Evolutionary conservation across 2,797 vertebrate genomes (phyloP), one percentile per base, ranked within the genome.

Genomic region (Columba guinea): DNA sequence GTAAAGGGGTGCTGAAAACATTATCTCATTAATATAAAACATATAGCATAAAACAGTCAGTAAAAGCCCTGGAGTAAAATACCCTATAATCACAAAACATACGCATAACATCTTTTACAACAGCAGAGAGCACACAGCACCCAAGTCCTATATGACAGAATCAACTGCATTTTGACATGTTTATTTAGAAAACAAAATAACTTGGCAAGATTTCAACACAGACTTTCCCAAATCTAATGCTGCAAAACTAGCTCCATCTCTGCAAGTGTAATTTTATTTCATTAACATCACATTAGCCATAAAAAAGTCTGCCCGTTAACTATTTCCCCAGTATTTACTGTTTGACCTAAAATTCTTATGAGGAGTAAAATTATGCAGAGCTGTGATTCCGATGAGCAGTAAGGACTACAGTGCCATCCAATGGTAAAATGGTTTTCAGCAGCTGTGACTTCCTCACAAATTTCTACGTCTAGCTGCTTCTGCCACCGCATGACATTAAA

Each of bases 341-440:
- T 28, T 84, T 75, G 48, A 84, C 44, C 70, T 84, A 39, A 95
- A 94, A 83, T 37, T 68, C 65, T 60, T 53, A 27, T 3, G 17
- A 39, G 22, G 4, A 89, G 44, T 62, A 37, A 60, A 95, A 78
- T 23, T 44, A 46, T 46, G 73, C 44, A 48, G 41, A 20, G 32
- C 63, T 34, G 41, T 26, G 62, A 34, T 39, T 44, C 23, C 20
- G 23, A 21, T 0, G 16, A 65, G 85, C 81, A 69, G 58, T 11
- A 86, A 88, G 82, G 88, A n/a, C 87, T 93, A 71, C 27, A 95
- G 79, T 92, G 94, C 94, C 95, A 97, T 74, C 97, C 91, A 85
- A 78, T 41, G 97, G 96, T 74, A 83, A 80, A 18, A 53, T 1
- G 21, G 60, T 28, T 63, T 73, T 19, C 24, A 63, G 52, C 71